Conservation (phyloP, 2,113 vertebrate genomes). For the Archocentrus centrarchus region DNA sequence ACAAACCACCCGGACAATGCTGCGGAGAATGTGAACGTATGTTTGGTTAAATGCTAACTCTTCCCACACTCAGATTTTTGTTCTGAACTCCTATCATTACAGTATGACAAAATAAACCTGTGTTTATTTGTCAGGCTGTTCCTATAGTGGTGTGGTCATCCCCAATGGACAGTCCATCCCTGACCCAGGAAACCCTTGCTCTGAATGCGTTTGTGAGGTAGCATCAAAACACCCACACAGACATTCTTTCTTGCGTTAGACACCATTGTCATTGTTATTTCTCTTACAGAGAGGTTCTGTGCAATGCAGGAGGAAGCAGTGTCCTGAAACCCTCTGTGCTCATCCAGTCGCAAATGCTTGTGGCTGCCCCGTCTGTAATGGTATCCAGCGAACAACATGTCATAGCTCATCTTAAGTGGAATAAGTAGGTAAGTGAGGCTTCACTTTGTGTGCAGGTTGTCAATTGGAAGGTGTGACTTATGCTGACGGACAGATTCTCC, state of each 20-base stretch:
- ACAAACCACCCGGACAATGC: conserved; percentile 79
- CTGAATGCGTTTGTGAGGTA: conserved; percentile 88
- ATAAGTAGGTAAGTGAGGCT: neutral
- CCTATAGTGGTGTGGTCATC: conserved; percentile 75
- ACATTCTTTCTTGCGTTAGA: neutral
- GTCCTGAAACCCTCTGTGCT: conserved; percentile 75
- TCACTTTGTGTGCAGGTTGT: conserved; percentile 79
- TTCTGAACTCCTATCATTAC: neutral
- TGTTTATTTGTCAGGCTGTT: conserved; percentile 80
- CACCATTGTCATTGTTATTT: neutral
- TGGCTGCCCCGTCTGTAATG: conserved; percentile 83
- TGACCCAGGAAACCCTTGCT: conserved; percentile 83
- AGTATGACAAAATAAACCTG: neutral
- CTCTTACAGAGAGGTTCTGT: conserved; percentile 82
- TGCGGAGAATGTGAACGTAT: conserved; percentile 88
- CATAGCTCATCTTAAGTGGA: neutral
- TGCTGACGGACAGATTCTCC: conserved; percentile 78
- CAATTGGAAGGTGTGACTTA: conserved; percentile 77
- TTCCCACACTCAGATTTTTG: neutral
- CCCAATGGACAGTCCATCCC: conserved; percentile 80
- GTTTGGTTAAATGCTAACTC: neutral
- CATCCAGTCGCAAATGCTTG: conserved; percentile 79
- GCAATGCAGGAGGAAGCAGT: conserved; percentile 77
- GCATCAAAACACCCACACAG: neutral
- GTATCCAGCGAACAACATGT: conserved; percentile 56